These are phyloP conservation scores for Nasonia giraulti DNA, from an alignment of 1,140 invertebrate species.

Conservation along the genomic window DNA sequence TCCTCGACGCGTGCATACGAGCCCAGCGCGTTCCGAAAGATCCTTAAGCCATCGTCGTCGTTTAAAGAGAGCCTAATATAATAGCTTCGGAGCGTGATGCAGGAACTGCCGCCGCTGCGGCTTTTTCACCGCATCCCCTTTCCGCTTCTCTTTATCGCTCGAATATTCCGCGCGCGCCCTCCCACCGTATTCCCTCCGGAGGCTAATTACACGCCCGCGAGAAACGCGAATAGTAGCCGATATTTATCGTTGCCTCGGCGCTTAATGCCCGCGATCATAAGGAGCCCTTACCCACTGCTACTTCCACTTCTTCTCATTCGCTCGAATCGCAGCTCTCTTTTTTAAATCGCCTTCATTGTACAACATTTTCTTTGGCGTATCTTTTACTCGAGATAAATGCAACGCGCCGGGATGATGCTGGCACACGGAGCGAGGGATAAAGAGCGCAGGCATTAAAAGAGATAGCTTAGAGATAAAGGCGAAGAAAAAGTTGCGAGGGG, in stretches of 20 bases:
- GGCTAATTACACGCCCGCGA: constrained; percentile 52
- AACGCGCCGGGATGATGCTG: neutral
- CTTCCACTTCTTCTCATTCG: neutral
- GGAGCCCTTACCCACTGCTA: neutral
- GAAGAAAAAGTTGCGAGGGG: neutral
- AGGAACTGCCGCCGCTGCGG: neutral
- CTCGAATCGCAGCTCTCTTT: neutral
- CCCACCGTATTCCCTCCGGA: constrained; percentile 6
- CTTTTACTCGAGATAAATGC: neutral
- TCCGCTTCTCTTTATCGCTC: constrained; percentile 44
- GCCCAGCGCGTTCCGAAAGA: neutral
- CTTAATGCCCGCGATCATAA: constrained; percentile 54
- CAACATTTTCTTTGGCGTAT: constrained; percentile 1
- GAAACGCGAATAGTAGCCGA: constrained; percentile 44
- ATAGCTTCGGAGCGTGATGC: neutral
- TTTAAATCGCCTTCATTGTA: neutral
- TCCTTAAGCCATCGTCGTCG: neutral
- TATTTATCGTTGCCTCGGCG: constrained; percentile 42
- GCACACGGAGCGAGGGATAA: neutral
- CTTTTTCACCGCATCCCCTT: constrained; percentile 23
- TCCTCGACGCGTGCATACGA: neutral
- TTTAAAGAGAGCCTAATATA: neutral
- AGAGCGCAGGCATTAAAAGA: neutral
- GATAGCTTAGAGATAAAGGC: constrained; percentile 29
- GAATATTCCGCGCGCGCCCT: constrained; percentile 15